Conservation (phyloP, 2,888 invertebrate species). For the Strigamia maritima region DNA sequence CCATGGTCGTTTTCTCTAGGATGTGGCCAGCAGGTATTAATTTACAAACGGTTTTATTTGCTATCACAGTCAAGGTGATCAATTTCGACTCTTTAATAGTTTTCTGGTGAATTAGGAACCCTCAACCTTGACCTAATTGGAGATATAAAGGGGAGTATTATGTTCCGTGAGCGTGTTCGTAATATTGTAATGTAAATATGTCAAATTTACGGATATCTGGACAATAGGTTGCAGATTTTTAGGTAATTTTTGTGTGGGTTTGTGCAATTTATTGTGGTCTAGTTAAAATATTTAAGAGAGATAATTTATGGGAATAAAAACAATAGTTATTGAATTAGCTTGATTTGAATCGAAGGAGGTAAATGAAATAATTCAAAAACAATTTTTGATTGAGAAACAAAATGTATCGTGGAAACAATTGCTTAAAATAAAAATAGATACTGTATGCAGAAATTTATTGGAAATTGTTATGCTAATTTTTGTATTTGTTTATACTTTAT, state of each 20-base stretch:
- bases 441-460: too few species aligned
- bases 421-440: too few species aligned
- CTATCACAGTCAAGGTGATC: conserved; percentile 1
- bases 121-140: not conserved
- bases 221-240: not conserved
- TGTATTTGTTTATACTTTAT: not conserved
- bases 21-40: not conserved
- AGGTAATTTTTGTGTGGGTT: not conserved
- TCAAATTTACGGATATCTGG: not conserved
- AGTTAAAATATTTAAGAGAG: not conserved
- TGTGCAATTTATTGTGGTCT: not conserved
- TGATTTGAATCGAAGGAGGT: too few species aligned
- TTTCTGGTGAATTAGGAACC: not conserved
- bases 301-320: too few species aligned
- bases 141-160: not conserved
- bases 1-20: conserved; percentile 1
- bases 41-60: not conserved
- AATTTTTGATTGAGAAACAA: too few species aligned
- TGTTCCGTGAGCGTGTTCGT: too few species aligned
- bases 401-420: too few species aligned
- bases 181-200: not conserved
- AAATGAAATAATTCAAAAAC: too few species aligned
- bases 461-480: too few species aligned
- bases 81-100: not conserved
- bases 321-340: too few species aligned